Conservation (phyloP, 37 sponge, comb jelly and placozoan species). For the Mnemiopsis leidyi region DNA sequence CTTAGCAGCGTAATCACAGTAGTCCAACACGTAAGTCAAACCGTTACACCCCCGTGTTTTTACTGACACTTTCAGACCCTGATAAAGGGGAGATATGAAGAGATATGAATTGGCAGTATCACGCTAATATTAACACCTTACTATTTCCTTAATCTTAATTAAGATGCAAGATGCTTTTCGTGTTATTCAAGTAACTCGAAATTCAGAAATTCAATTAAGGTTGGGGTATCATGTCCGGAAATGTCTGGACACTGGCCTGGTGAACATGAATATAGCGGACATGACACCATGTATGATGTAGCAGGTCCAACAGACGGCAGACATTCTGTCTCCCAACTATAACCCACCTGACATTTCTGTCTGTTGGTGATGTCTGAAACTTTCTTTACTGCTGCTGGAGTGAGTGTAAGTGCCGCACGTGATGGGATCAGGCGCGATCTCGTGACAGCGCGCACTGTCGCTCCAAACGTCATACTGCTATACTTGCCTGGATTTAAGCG, state of each 20-base stretch:
- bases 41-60: slow-evolving; percentile 93
- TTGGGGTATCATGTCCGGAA: no score
- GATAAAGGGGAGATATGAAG: background rate
- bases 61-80: slow-evolving; percentile 85
- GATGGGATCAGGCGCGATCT: slow-evolving; percentile 4
- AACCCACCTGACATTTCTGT: background rate
- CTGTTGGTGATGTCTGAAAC: slow-evolving; percentile 5
- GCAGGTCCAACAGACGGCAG: no score
- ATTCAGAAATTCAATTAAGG: no score
- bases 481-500: no score
- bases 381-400: slow-evolving; percentile 33
- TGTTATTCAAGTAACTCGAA: no score
- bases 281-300: no score
- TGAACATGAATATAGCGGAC: no score
- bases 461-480: slow-evolving; percentile 46
- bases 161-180: background rate
- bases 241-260: no score
- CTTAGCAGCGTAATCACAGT: slow-evolving; percentile 75
- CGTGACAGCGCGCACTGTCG: slow-evolving; percentile 19
- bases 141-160: background rate
- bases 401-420: slow-evolving; percentile 2
- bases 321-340: no score
- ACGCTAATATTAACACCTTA: background rate
- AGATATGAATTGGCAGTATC: background rate
- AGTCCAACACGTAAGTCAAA: slow-evolving; percentile 82